Conservation (phyloP, 2,113 vertebrate genomes). For the Macquaria ambigua region DNA sequence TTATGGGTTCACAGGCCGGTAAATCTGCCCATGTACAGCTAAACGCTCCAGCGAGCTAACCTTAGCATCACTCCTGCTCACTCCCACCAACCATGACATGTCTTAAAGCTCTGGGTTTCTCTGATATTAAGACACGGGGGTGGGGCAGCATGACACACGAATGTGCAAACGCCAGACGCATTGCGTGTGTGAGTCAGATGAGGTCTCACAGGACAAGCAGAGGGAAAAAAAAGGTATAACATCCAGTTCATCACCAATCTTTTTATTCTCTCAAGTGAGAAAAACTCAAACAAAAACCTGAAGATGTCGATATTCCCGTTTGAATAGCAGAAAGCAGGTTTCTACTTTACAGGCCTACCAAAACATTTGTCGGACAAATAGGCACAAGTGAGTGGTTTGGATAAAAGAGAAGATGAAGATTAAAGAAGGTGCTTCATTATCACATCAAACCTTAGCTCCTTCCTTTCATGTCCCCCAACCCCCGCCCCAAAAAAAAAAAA, state of each 20-base stretch:
- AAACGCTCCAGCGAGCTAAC: conserved; percentile 74
- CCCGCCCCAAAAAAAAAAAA: conserved; percentile 28
- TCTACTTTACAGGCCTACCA: conserved; percentile 39
- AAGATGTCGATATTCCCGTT: conserved; percentile 33
- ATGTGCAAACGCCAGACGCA: conserved; percentile 21
- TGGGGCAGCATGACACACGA: conserved; percentile 3
- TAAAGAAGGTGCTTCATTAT: conserved; percentile 79
- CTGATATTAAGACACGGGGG: conserved; percentile 51
- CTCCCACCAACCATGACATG: conserved; percentile 55
- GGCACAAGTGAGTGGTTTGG: conserved; percentile 59
- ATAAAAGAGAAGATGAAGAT: conserved; percentile 69
- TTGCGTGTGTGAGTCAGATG: conserved; percentile 10
- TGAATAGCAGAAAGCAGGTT: conserved; percentile 16
- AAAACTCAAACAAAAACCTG: conserved; percentile 18
- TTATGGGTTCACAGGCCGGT: conserved; percentile 77
- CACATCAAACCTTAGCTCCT: conserved; percentile 76
- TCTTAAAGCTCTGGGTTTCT: conserved; percentile 53
- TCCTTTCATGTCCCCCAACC: conserved; percentile 68
- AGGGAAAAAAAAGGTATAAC: not conserved
- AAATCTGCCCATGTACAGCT: conserved; percentile 77
- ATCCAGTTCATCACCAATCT: conserved; percentile 8
- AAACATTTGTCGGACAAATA: conserved; percentile 78
- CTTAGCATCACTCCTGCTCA: conserved; percentile 63
- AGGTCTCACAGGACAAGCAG: conserved; percentile 14
- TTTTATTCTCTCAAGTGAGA: conserved; percentile 14